A percentile compares a stretch with the other conserved stretches of the same genome.
These are phyloP conservation scores for Cryptus armator DNA, from an alignment of 2,888 invertebrate species.

Conservation along the genomic window DNA sequence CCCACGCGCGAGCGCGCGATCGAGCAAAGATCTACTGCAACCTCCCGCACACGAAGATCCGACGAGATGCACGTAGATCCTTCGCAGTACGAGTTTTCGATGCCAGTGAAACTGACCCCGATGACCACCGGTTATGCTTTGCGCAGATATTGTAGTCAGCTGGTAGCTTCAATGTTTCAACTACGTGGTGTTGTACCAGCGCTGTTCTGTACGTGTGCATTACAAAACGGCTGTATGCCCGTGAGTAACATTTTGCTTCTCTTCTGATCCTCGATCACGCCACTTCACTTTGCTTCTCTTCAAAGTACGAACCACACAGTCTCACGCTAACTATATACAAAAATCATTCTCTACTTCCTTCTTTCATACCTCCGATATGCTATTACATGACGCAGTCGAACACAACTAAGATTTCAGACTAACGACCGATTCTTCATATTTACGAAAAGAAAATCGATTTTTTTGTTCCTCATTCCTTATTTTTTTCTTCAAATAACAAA, in stretches of 20 bases:
- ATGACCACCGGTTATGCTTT: background rate
- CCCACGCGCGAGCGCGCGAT: conserved; percentile 60
- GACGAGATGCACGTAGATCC: conserved; percentile 10
- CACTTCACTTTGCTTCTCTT: conserved; percentile 1
- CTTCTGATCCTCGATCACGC: conserved; percentile 37
- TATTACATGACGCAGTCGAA: background rate
- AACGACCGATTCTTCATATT: background rate
- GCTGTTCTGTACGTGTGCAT: conserved; percentile 25
- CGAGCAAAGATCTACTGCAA: conserved; percentile 69
- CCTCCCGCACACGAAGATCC: conserved; percentile 28
- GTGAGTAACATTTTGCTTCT: conserved; percentile 24
- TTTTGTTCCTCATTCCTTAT: background rate
- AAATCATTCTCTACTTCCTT: background rate
- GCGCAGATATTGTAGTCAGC: conserved; percentile 1
- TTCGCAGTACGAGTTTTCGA: background rate
- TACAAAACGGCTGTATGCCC: background rate
- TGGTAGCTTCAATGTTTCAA: conserved; percentile 10
- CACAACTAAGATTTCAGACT: background rate
- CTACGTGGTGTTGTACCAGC: background rate
- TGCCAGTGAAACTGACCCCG: background rate
- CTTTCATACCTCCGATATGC: conserved; percentile 1
- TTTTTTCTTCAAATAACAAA: background rate
- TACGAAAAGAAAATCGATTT: background rate
- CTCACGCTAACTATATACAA: conserved; percentile 23
- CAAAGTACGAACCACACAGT: background rate